phyloP scores from a whole-genome alignment of 2,797 vertebrate genomes.

The Sitta carolinensis region DNA sequence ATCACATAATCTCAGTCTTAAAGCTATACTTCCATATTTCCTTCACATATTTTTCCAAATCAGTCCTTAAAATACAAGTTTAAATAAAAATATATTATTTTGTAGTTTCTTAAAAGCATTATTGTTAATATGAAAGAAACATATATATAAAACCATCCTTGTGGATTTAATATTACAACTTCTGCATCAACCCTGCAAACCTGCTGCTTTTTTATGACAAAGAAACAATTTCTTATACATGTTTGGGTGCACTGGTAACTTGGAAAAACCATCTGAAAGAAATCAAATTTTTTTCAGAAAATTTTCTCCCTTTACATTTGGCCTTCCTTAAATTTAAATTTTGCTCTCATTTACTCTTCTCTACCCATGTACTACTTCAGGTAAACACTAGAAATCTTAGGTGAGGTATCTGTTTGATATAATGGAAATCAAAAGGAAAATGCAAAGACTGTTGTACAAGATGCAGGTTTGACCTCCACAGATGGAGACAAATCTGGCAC shows the following conservation, averaged over 20 bases:
- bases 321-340: background rate
- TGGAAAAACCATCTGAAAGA: background rate
- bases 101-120: background rate
- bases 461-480: background rate
- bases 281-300: background rate
- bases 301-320: background rate
- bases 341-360: background rate
- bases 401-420: background rate
- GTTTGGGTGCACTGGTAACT: background rate
- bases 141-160: background rate
- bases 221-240: rapidly evolving
- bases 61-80: background rate
- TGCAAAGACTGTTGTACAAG: background rate
- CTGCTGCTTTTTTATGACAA: background rate
- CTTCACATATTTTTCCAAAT: background rate
- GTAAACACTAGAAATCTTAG: background rate
- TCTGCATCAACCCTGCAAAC: background rate
- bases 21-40: background rate
- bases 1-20: background rate
- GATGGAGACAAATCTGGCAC: background rate
- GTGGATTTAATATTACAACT: background rate
- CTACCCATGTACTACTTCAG: background rate
- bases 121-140: background rate
- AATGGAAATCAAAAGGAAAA: background rate
- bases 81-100: background rate